Conservation (phyloP, 1,140 invertebrate species). For the Drosophila tsacasi region DNA sequence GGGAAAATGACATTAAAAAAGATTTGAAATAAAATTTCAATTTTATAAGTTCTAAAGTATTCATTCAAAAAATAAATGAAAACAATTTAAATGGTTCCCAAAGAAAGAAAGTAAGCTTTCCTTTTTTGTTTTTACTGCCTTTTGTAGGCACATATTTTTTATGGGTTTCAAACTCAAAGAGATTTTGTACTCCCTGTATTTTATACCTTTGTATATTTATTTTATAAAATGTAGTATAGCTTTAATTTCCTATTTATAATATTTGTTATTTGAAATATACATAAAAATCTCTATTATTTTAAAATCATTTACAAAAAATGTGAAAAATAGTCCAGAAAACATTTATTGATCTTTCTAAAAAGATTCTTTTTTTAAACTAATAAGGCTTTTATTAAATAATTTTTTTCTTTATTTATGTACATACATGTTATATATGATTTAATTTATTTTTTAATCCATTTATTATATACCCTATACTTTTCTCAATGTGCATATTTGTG, state of each 20-base stretch:
- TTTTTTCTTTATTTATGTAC: not conserved
- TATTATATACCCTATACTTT: not conserved
- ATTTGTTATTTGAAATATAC: not conserved
- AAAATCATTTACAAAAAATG: too few relatives aligned
- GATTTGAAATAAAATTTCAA: fast-evolving
- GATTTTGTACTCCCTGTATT: too few relatives aligned
- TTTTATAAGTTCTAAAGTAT: not conserved
- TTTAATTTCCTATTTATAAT: too few relatives aligned
- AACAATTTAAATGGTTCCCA: not conserved
- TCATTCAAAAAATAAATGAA: not conserved
- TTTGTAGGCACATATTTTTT: too few relatives aligned
- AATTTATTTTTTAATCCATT: not conserved
- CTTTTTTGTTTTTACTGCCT: not conserved
- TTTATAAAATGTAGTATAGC: too few relatives aligned
- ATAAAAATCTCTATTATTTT: not conserved
- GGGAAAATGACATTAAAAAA: not conserved
- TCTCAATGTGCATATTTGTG: not conserved
- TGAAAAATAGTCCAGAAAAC: too few relatives aligned
- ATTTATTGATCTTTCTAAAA: too few relatives aligned
- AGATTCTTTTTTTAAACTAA: too few relatives aligned
- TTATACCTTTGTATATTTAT: too few relatives aligned
- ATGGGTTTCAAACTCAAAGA: not conserved
- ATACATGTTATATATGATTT: too few relatives aligned
- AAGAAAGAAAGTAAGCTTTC: too few relatives aligned
- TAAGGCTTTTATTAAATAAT: not conserved